Conservation (phyloP, 2,113 vertebrate species). For the Regulus satrapa region DNA sequence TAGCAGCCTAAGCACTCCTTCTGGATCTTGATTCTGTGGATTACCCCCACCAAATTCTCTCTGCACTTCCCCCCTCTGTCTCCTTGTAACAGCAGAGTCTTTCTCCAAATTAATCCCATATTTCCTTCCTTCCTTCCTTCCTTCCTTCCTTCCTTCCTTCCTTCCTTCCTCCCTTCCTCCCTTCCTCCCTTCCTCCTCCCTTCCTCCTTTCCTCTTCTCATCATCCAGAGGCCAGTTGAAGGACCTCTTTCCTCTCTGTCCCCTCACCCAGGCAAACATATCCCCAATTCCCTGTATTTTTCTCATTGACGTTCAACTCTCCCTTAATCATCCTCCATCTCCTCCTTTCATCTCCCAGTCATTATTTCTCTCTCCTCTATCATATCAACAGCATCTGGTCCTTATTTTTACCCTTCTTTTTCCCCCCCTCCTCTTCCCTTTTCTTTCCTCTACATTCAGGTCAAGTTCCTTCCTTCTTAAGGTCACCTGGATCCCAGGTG, state of each 20-base stretch:
- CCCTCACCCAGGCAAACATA: neutral
- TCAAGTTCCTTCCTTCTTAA: neutral
- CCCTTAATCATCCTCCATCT: neutral
- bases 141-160: neutral
- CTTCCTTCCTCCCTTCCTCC: no score
- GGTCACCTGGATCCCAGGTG: neutral
- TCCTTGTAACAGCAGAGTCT: neutral
- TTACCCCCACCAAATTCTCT: neutral
- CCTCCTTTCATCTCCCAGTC: neutral
- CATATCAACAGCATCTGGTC: neutral
- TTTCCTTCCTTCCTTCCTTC: neutral
- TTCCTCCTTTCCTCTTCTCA: neutral
- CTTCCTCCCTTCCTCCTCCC: neutral
- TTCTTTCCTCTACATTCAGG: neutral
- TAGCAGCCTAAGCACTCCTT: neutral
- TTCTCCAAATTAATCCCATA: neutral
- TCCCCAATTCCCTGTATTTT: accelerated
- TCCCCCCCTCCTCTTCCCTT: neutral
- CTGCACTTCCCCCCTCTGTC: neutral
- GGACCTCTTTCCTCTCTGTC: neutral
- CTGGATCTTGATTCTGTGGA: neutral
- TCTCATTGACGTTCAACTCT: neutral
- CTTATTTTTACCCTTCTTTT: neutral
- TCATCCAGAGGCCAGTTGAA: neutral
- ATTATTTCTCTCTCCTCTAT: neutral